These are phyloP conservation scores for Thermophis baileyi DNA, from an alignment of 2,113 vertebrate species.

Conservation along the genomic window DNA sequence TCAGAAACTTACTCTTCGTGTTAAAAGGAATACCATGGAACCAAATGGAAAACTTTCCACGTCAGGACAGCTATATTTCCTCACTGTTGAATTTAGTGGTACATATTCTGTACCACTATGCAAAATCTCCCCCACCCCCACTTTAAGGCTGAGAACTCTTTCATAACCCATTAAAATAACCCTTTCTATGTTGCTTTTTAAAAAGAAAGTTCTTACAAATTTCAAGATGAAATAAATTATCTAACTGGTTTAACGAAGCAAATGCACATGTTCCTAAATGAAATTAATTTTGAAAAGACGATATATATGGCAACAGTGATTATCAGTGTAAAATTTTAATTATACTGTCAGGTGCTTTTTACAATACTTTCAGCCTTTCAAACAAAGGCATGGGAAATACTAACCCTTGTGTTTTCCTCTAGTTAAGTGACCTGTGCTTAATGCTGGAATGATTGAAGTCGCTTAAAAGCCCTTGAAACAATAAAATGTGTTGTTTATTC, in stretches of 20 bases:
- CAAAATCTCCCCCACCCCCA: not conserved
- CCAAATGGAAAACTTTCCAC: not conserved
- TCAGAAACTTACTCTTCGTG: not conserved
- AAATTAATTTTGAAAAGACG: not conserved
- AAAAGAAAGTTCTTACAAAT: not conserved
- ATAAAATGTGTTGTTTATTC: not conserved
- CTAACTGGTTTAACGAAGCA: not conserved
- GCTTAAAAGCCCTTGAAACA: not conserved
- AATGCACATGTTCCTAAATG: not conserved
- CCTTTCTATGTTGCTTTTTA: not conserved
- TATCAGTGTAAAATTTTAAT: not conserved
- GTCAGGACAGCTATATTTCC: not conserved
- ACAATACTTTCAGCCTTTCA: not conserved
- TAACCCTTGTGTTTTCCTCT: not conserved
- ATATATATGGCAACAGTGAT: not conserved
- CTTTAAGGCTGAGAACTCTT: not conserved
- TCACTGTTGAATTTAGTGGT: not conserved
- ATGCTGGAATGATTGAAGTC: not conserved
- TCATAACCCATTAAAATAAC: not conserved
- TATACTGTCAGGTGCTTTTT: not conserved
- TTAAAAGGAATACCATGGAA: not conserved
- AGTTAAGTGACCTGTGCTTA: not conserved
- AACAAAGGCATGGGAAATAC: not conserved
- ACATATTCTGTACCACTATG: not conserved
- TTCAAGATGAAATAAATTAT: not conserved